Evolutionary conservation across 2,113 vertebrate genomes (phyloP).

Genomic region (Scalopus aquaticus): DNA sequence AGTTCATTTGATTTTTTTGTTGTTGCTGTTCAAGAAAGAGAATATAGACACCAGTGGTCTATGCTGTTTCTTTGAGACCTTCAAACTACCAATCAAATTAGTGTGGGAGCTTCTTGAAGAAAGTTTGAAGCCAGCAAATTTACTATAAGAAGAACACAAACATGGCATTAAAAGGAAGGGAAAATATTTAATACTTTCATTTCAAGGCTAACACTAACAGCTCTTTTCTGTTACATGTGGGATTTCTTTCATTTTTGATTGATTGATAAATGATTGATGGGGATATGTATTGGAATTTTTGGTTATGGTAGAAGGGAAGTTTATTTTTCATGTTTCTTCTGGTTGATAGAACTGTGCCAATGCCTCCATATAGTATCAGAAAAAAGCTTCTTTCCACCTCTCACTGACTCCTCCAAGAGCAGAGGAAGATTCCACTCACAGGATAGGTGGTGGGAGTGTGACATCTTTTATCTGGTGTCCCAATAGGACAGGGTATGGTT

Average conservation of each 20-base stretch:
- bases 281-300: neutral
- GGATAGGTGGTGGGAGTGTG: neutral
- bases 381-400: neutral
- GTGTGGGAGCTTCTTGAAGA: slow-evolving; percentile 62
- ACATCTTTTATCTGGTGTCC: neutral
- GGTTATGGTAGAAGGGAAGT: neutral
- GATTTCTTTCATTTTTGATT: slow-evolving; percentile 45
- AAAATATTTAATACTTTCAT: neutral
- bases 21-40: slow-evolving; percentile 60
- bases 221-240: slow-evolving; percentile 65
- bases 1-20: slow-evolving; percentile 68
- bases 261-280: neutral
- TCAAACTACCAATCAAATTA: slow-evolving; percentile 47
- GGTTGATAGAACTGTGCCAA: neutral
- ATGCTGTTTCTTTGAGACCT: slow-evolving; percentile 62
- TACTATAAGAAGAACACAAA: slow-evolving; percentile 58
- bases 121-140: slow-evolving; percentile 74
- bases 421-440: no score
- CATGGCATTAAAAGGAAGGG: neutral
- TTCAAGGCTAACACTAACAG: slow-evolving; percentile 58
- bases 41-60: slow-evolving; percentile 60
- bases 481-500: neutral
- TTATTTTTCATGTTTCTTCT: neutral
- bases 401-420: neutral
- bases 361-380: neutral